These are phyloP conservation scores for Mechanitis messenoides DNA, from an alignment of 2,888 invertebrate species.

Conservation along the genomic window DNA sequence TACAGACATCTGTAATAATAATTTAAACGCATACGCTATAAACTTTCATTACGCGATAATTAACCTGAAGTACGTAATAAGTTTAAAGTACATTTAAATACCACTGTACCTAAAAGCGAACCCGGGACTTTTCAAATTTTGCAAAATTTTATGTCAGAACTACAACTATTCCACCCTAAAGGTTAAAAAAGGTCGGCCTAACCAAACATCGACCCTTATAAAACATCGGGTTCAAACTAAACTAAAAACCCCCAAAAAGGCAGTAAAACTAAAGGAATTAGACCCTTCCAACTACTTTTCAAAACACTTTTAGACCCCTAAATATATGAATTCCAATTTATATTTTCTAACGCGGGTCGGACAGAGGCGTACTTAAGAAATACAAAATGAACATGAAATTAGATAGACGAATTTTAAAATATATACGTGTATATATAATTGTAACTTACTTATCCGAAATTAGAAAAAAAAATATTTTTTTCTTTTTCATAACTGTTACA, in stretches of 20 bases:
- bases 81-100: too few relatives aligned
- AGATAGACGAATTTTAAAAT: too few relatives aligned
- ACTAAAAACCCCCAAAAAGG: conserved; percentile 74
- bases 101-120: conserved; percentile 28
- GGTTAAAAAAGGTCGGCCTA: conserved; percentile 74
- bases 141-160: conserved; percentile 59
- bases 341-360: conserved; percentile 57
- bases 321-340: conserved; percentile 76
- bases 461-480: too few relatives aligned
- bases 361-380: conserved; percentile 39
- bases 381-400: background rate
- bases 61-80: too few relatives aligned
- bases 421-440: too few relatives aligned
- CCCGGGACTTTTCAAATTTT: conserved; percentile 56
- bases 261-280: conserved; percentile 77
- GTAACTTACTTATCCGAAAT: too few relatives aligned
- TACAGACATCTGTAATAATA: too few relatives aligned
- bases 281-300: conserved; percentile 72
- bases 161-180: conserved; percentile 63
- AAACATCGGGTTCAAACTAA: conserved; percentile 52
- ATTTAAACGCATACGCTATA: too few relatives aligned
- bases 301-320: conserved; percentile 68
- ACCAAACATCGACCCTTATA: conserved; percentile 75
- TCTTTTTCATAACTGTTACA: too few relatives aligned
- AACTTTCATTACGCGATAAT: too few relatives aligned